phyloP scores from a whole-genome alignment of 2,888 invertebrate genomes.

The Thera britannica region DNA sequence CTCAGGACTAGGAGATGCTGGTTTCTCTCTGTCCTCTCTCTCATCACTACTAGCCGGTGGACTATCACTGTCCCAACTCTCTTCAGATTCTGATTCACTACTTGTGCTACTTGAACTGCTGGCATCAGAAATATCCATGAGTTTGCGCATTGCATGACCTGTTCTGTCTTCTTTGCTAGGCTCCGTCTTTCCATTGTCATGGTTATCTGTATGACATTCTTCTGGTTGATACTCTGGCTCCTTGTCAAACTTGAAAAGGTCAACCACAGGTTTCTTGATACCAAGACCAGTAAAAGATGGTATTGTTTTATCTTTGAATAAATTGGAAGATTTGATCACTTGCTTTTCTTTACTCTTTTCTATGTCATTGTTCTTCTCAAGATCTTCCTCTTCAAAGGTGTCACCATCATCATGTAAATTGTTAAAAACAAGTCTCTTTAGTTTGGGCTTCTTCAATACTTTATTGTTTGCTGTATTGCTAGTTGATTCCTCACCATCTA shows the following conservation, averaged over 20 bases:
- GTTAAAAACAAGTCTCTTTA: constrained; percentile 77
- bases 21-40: constrained; percentile 63
- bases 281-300: constrained; percentile 72
- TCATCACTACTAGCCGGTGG: constrained; percentile 65
- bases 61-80: constrained; percentile 78
- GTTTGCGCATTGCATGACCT: constrained; percentile 78
- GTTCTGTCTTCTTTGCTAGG: constrained; percentile 70
- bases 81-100: constrained; percentile 77
- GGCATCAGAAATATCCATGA: constrained; percentile 81
- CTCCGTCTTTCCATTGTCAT: constrained; percentile 68
- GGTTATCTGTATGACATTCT: constrained; percentile 71
- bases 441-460: constrained; percentile 79
- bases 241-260: constrained; percentile 77
- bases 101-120: constrained; percentile 77
- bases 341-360: constrained; percentile 68
- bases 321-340: constrained; percentile 61
- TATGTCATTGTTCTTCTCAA: constrained; percentile 60
- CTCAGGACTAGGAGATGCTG: constrained; percentile 73
- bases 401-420: constrained; percentile 71
- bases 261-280: constrained; percentile 64
- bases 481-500: constrained; percentile 86
- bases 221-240: constrained; percentile 69
- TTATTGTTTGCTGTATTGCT: constrained; percentile 65
- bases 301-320: constrained; percentile 77
- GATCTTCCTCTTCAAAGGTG: constrained; percentile 62